Evolutionary conservation across 2,797 vertebrate genomes (phyloP).

Genomic region (Vespertilio murinus): DNA sequence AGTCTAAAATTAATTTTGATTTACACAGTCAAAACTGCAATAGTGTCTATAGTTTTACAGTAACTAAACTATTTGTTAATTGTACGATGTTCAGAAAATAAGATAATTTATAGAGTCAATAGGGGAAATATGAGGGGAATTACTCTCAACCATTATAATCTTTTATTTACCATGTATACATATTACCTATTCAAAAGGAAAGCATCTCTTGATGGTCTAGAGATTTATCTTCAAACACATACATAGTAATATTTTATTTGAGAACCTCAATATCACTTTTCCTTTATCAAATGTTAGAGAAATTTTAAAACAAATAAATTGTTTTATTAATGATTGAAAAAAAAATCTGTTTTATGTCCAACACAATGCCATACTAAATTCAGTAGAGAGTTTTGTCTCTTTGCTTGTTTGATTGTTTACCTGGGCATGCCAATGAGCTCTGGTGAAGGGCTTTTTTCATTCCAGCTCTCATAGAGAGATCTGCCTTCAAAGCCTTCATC

Average conservation of each 20-base stretch:
- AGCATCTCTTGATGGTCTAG: not conserved
- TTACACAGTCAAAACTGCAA: not conserved
- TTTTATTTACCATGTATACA: not conserved
- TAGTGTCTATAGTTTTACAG: not conserved
- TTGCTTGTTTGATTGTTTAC: slow-evolving; percentile 80
- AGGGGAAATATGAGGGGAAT: not conserved
- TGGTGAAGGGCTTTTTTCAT: slow-evolving; percentile 91
- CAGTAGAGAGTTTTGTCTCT: not conserved
- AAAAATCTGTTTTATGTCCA: slow-evolving; percentile 20
- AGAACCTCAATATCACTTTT: not conserved
- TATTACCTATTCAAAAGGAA: not conserved
- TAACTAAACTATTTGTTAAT: not conserved
- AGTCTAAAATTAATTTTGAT: not conserved
- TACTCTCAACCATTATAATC: not conserved
- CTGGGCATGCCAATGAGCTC: slow-evolving; percentile 89
- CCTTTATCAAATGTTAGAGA: not conserved
- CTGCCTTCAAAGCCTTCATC: slow-evolving; percentile 92
- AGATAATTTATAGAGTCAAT: not conserved
- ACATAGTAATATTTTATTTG: not conserved
- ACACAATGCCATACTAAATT: not conserved
- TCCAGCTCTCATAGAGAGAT: slow-evolving; percentile 96
- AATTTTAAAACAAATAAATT: not conserved
- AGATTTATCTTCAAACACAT: slow-evolving; percentile 7
- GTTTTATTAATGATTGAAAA: slow-evolving; percentile 3
- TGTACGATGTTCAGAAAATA: not conserved